These are phyloP conservation scores for Tetragonisca angustula DNA, from an alignment of 2,888 invertebrate species.

Conservation along the genomic window DNA sequence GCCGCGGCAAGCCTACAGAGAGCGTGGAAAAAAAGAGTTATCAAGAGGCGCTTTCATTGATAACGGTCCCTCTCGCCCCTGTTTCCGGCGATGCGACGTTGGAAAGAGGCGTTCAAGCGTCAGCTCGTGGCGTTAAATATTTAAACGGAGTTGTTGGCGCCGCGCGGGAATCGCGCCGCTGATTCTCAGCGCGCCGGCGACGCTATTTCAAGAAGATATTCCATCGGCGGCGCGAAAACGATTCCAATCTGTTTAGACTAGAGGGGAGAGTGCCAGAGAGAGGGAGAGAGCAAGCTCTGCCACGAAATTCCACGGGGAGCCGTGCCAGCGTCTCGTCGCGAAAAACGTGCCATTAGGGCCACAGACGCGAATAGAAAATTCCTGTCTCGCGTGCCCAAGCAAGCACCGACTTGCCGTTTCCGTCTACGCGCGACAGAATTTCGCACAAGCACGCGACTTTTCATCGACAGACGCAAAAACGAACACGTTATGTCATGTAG, in stretches of 20 bases:
- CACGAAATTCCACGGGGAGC: constrained; percentile 56
- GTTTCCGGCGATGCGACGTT: constrained; percentile 13
- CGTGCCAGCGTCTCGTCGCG: constrained; percentile 30
- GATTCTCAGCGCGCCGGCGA: constrained; percentile 5
- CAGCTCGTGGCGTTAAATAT: constrained; percentile 34
- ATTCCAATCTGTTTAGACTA: constrained; percentile 30
- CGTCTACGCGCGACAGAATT: not conserved
- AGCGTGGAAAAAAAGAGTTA: constrained; percentile 27
- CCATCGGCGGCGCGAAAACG: not conserved
- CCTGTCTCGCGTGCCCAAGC: constrained; percentile 1
- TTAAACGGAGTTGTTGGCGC: constrained; percentile 32
- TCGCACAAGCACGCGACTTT: not conserved
- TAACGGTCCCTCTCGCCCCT: constrained; percentile 23
- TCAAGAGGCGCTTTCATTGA: constrained; percentile 17
- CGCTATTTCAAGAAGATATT: constrained; percentile 47
- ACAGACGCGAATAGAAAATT: constrained; percentile 59
- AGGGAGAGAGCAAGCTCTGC: constrained; percentile 1
- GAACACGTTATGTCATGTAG: too few species aligned
- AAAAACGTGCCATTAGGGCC: constrained; percentile 52
- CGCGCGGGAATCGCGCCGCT: not conserved
- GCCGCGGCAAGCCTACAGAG: not conserved
- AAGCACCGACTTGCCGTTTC: not conserved
- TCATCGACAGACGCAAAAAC: not conserved
- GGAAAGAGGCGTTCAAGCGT: not conserved
- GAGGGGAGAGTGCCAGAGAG: too few species aligned